Conservation (phyloP, 2,113 vertebrate genomes). For the Anser cygnoides region DNA sequence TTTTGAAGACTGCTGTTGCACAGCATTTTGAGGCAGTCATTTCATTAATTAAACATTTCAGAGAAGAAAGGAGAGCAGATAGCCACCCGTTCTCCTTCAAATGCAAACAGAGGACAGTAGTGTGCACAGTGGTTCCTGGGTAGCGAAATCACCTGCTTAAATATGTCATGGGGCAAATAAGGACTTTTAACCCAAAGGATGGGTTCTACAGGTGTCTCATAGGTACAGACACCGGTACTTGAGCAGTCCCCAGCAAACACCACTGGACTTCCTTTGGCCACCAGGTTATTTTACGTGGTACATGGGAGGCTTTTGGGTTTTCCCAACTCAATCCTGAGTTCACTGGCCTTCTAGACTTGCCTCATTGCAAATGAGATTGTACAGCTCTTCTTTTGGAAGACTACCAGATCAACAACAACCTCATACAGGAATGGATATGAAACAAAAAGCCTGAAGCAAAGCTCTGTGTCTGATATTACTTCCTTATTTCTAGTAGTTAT, state of each 20-base stretch:
- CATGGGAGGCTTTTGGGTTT: neutral
- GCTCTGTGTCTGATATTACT: neutral
- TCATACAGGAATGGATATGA: neutral
- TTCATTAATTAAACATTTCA: neutral
- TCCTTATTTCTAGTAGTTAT: neutral
- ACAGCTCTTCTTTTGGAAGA: neutral
- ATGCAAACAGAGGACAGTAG: neutral
- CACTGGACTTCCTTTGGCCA: neutral
- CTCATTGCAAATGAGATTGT: neutral
- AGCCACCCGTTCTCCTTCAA: neutral
- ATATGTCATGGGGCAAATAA: fast-evolving
- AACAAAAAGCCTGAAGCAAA: neutral
- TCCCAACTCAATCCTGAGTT: neutral
- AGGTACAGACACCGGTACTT: neutral
- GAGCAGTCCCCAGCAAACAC: neutral
- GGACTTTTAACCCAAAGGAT: neutral
- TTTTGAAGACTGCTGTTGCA: neutral
- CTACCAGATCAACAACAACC: neutral
- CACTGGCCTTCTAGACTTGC: neutral
- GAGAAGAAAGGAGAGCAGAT: neutral
- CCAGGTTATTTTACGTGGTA: neutral
- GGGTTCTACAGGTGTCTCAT: neutral
- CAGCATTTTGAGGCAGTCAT: neutral
- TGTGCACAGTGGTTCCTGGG: neutral
- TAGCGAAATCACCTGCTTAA: neutral